phyloP scores from a whole-genome alignment of 2,113 vertebrate species.

The Anguilla rostrata region DNA sequence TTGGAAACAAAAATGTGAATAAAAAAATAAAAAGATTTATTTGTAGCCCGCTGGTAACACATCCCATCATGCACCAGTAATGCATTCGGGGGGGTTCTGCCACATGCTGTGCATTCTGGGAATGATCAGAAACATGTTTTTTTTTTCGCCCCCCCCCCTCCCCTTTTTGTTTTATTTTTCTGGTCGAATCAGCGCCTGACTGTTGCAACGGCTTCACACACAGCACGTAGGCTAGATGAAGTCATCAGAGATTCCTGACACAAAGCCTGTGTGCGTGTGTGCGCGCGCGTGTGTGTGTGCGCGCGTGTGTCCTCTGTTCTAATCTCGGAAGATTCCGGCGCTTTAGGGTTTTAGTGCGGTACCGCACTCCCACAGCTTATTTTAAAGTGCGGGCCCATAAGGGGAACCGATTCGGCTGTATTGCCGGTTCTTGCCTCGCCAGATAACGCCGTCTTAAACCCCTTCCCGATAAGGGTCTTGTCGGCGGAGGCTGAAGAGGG shows the following conservation, averaged over 20 bases:
- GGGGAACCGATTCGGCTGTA: background rate
- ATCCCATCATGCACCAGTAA: background rate
- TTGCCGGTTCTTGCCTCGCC: background rate
- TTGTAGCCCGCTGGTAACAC: background rate
- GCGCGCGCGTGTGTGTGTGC: too few species aligned
- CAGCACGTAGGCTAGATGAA: background rate
- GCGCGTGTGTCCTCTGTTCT: background rate
- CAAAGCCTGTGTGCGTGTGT: background rate
- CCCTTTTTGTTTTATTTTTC: background rate
- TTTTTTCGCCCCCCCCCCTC: background rate
- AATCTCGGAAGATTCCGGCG: background rate
- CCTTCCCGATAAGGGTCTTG: slow-evolving; percentile 12
- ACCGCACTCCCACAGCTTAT: slow-evolving; percentile 5
- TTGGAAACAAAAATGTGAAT: slow-evolving; percentile 51
- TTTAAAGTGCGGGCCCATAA: background rate
- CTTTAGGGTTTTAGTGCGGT: slow-evolving; percentile 3
- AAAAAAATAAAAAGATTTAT: slow-evolving; percentile 46
- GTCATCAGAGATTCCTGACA: background rate
- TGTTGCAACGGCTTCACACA: background rate
- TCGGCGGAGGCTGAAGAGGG: background rate
- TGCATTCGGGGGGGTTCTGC: background rate
- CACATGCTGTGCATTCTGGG: background rate
- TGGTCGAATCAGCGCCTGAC: background rate
- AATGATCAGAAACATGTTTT: background rate
- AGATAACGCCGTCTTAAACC: slow-evolving; percentile 16